Evolutionary conservation across 1,140 invertebrate genomes (phyloP).

Genomic region (Bradynema listronoti): DNA sequence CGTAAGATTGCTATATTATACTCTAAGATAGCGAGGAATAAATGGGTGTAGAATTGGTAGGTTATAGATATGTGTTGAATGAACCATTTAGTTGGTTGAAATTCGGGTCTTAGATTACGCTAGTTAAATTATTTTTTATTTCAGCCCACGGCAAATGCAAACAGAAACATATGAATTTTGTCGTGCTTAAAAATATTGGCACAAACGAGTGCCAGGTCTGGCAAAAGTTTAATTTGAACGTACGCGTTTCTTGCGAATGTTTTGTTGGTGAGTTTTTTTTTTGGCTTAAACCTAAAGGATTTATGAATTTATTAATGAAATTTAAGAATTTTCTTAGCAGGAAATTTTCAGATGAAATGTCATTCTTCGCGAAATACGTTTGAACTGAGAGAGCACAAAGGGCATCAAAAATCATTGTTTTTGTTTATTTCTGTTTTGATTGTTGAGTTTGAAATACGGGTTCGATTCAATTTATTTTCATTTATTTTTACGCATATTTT

Average conservation of each 20-base stretch:
- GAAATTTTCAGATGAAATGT: conserved; percentile 54
- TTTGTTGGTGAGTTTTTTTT: conserved; percentile 48
- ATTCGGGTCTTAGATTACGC: neutral
- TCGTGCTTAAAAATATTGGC: conserved; percentile 54
- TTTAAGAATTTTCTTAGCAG: too few relatives aligned
- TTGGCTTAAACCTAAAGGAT: neutral
- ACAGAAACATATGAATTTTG: conserved; percentile 58
- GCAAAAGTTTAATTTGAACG: conserved; percentile 58
- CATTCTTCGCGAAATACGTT: conserved; percentile 57
- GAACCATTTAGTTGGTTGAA: neutral
- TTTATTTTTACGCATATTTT: too few relatives aligned
- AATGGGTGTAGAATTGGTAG: too few relatives aligned
- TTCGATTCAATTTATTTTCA: too few relatives aligned
- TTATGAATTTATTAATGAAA: conserved; percentile 7
- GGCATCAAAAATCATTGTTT: too few relatives aligned
- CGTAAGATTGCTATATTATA: conserved; percentile 38
- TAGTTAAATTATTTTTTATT: conserved; percentile 21
- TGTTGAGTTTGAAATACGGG: too few relatives aligned
- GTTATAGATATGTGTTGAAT: too few relatives aligned
- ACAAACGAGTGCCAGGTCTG: conserved; percentile 54
- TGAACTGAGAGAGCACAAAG: too few relatives aligned
- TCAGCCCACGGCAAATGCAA: conserved; percentile 57
- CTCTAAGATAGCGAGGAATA: neutral
- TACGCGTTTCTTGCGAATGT: conserved; percentile 57
- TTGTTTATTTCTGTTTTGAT: too few relatives aligned